Conservation (phyloP, 2,797 vertebrate genomes). For the Nannoperca australis region DNA sequence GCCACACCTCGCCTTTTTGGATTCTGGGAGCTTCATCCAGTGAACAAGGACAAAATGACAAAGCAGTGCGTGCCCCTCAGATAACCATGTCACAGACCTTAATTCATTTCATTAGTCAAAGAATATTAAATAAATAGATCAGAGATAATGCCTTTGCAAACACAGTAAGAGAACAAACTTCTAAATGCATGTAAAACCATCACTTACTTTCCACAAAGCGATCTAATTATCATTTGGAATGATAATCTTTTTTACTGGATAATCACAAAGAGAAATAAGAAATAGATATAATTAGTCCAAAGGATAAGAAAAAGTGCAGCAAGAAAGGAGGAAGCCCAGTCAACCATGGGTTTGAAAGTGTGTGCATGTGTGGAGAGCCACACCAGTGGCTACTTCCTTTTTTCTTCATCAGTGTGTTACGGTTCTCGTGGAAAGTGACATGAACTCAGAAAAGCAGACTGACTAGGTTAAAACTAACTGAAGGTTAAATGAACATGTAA, state of each 20-base stretch:
- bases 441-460: constrained; percentile 25
- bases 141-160: constrained; percentile 68
- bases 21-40: constrained; percentile 40
- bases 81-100: constrained; percentile 66
- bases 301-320: constrained; percentile 48
- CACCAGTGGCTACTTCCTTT: constrained; percentile 19
- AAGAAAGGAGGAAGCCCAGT: constrained; percentile 23
- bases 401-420: constrained; percentile 11
- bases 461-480: constrained; percentile 29
- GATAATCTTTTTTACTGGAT: constrained; percentile 56
- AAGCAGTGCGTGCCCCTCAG: constrained; percentile 38
- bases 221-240: constrained; percentile 65
- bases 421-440: constrained; percentile 23
- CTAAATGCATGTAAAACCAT: constrained; percentile 65
- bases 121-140: constrained; percentile 72
- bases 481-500: constrained; percentile 40
- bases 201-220: constrained; percentile 62
- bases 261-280: constrained; percentile 71
- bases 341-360: constrained; percentile 12
- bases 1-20: constrained; percentile 42
- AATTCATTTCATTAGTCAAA: constrained; percentile 72
- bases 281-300: constrained; percentile 43
- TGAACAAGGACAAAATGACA: constrained; percentile 57
- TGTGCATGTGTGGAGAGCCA: constrained; percentile 20
- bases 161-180: constrained; percentile 63